Base-by-base conservation (phyloP, 1,140 invertebrate species). In the Brachionus asplanchnoidis region DNA sequence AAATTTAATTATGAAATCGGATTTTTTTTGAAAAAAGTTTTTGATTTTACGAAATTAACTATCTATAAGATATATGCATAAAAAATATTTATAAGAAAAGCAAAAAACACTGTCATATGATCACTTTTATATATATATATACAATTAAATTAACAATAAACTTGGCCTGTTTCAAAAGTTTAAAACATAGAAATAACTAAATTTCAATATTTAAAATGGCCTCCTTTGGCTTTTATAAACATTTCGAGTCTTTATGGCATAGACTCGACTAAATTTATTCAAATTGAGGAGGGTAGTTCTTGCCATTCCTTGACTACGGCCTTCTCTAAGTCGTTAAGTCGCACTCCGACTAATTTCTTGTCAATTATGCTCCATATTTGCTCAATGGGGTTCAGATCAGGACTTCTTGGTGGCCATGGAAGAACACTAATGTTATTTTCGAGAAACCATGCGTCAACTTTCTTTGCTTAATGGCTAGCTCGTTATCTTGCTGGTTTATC, bases 301-400 rank as follows among this genome's bases (percentile, higher is more conserved):
- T 53, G 17, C 75, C 40, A 78, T 26, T 50, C 36, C 40, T 53
- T 26, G 14, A 26, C 50, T 9, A 78, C 23, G 23, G 14, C 12
- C 36, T 46, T 17, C 42, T 78, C 32, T 14, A 26, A 32, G 6
- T 50, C 23, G 23, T 28, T 26, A 36, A 77, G 17, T 23, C 17
- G 17, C 7, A 23, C 20, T 50, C 66, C n/a, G 85, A 85, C 53
- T 85, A 86, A 53, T 23, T 78, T 65, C 36, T 82, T 65, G 11
- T 85, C 84, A 17, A 86, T 14, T 53, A 80, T 26, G 77, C 84
- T 85, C 86, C 85, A 87, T 6, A 87, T 36, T 56, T 87, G 85
- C 84, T 87, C 86, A 50, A 87, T 86, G 1, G 86, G 87, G 32
- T 86, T 87, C 1, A 87, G 40, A 85, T 87, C 87, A 17, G 86